Evolutionary conservation across 2,113 vertebrate species (phyloP), one percentile per base, ranked within the genome.

Genomic region (Xerus inauris): DNA sequence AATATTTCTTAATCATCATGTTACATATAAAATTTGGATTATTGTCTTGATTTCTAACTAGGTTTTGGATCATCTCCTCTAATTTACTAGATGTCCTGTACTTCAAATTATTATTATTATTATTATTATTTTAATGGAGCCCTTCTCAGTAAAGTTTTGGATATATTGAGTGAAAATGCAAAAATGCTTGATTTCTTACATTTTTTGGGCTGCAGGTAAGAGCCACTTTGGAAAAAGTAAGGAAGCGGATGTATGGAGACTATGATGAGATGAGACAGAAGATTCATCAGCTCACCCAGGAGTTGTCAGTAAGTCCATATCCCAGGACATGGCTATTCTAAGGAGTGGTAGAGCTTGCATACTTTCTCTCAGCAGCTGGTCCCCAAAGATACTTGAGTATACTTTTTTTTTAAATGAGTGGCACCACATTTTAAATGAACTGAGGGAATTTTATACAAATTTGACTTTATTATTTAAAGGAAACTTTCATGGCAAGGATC

Each of bases 241-340:
- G 99, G 96, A 99, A 99, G 98, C 98, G 99, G 96, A 99, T 99
- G 99, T 99, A 99, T 5, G 99, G 99, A 17, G 99, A 99, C 98
- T 99, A 99, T 49, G 99, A 99, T 87, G 99, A 99, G 94, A 99
- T 99, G 99, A 99, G 99, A 97, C 99, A 99, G 97, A 99, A 99
- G 96, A 99, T 99, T 96, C 98, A 99, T 62, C 99, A 99, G 95
- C 99, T 99, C 76, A 99, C 99, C 0, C 99, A 99, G 90, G 99
- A 99, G 88, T 98, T 99, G 89, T 99, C 98, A 94, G 99, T 99
- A 89, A 97, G 97, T 96, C 32, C n/a, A 0, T 2, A 10, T 47
- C 47, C 32, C 16, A 14, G 64, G 42, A 24, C 6, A 5, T 3
- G 38, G 80, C 42, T 13, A 3, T 17, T 4, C 6, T 32, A 59